Evolutionary conservation across 2,113 vertebrate species (phyloP), one percentile per base, ranked within the genome.

Genomic region (Poeciliopsis turrubarensis): DNA sequence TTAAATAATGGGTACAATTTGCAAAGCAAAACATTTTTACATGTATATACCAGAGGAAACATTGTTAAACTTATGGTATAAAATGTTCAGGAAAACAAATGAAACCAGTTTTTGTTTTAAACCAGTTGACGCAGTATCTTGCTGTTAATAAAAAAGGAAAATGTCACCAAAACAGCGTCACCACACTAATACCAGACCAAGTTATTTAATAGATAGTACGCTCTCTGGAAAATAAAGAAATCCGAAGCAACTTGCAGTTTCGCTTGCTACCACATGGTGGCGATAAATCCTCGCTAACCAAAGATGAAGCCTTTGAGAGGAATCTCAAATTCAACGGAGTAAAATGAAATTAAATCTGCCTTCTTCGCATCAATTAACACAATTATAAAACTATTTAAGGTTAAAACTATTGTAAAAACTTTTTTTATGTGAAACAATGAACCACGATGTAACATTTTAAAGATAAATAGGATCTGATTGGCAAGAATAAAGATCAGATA

Each of bases 181-280:
- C 14, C 5, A 17, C 4, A 15, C 44, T 47, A 17, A 47, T 19
- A 47, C 17, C 44, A 47, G 17, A 19, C 44, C 44, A 47, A 19
- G 4, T 4, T 19, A 17, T 47, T 47, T 5, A 5, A 41, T 41
- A 13, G 44, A 47, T 5, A 2, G 19, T 15, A 47, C 17, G 19
- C 8, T 19, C 30, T 19, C 2, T 31, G 34, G 34, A 41, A 37
- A n/a, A n/a, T 10, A 8, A 19, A 17, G 3, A 13, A 37, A 39
- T 31, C 8, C 26, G 1, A 1, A 41, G n/a, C 3, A 7, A 37
- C 15, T 4, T 0, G 62, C 26, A 71, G 64, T 84, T 72, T 0
- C 26, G 8, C 25, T 9, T 66, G 4, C 41, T 30, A 26, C 84
- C 90, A 88, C 86, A 70, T 15, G 90, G 41, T 62, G 90, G 91